phyloP scores from a whole-genome alignment of 53 echinoderm and acorn worm genomes.

The Zoroaster sp. region DNA sequence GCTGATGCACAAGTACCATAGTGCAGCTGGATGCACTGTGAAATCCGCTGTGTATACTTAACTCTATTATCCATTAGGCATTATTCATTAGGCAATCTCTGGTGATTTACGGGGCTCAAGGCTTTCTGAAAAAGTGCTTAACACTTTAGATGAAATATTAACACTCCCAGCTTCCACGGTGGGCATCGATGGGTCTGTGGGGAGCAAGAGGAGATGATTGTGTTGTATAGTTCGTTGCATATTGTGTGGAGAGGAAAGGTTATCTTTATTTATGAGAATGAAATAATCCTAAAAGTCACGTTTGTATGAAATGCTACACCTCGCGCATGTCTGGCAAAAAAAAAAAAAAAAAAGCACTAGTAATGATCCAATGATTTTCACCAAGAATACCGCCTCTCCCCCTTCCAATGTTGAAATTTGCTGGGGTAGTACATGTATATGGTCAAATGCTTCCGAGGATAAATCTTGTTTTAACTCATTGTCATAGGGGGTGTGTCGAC shows the following conservation, averaged over 20 bases:
- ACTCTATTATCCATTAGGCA: too few species aligned
- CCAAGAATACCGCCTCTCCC: too few species aligned
- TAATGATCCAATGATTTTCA: too few species aligned
- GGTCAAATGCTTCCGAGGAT: too few species aligned
- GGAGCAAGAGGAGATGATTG: neutral
- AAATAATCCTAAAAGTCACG: neutral
- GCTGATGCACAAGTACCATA: too few species aligned
- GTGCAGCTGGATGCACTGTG: too few species aligned
- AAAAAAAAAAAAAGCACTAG: too few species aligned
- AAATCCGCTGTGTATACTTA: too few species aligned
- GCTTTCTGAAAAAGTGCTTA: neutral
- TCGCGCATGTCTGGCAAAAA: neutral
- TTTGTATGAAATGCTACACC: neutral
- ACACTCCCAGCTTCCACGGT: neutral
- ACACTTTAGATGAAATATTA: neutral
- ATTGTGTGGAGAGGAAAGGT: neutral
- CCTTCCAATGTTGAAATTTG: too few species aligned
- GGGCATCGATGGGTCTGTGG: neutral
- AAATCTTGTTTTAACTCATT: too few species aligned
- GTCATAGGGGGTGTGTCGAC: too few species aligned
- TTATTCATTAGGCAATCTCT: neutral
- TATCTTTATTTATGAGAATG: neutral
- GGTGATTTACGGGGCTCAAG: neutral
- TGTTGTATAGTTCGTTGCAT: neutral
- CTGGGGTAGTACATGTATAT: too few species aligned